These are phyloP conservation scores for Cactoblastis cactorum DNA, from an alignment of 2,888 invertebrate genomes.

Conservation along the genomic window DNA sequence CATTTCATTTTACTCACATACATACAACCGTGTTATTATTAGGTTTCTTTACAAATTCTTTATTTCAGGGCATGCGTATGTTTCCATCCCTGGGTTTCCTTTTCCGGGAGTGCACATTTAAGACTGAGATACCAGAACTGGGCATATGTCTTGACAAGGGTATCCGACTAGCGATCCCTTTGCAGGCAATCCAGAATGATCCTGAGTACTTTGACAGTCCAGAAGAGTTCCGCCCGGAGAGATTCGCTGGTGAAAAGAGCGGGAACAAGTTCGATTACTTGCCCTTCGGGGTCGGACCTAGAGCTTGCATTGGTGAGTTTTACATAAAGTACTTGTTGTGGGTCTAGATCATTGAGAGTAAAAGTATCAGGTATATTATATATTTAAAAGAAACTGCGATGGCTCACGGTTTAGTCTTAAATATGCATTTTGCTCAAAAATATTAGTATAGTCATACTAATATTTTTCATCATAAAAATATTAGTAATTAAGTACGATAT, in stretches of 20 bases:
- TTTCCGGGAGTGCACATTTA: conserved; percentile 32
- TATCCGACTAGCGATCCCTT: conserved; percentile 33
- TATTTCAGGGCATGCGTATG: conserved; percentile 39
- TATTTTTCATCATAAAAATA: too few relatives aligned
- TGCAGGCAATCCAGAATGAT: conserved; percentile 50
- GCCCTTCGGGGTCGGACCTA: conserved; percentile 53
- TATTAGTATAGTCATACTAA: too few relatives aligned
- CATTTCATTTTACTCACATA: too few relatives aligned
- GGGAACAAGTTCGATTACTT: conserved; percentile 42
- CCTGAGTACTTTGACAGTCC: conserved; percentile 50
- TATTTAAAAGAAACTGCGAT: too few relatives aligned
- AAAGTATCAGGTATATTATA: too few relatives aligned
- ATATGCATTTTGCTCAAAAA: too few relatives aligned
- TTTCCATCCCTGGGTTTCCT: conserved; percentile 45
- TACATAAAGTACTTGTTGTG: too few relatives aligned
- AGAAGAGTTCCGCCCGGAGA: conserved; percentile 46
- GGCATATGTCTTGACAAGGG: conserved; percentile 39
- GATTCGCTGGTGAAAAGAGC: conserved; percentile 36
- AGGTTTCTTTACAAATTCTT: neutral
- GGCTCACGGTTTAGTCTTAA: too few relatives aligned
- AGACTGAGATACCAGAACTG: conserved; percentile 38
- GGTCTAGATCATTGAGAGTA: too few relatives aligned
- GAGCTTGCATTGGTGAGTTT: conserved; percentile 49
- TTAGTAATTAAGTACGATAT: too few relatives aligned
- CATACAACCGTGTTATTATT: too few relatives aligned